Base-by-base conservation (phyloP, 2,113 vertebrate genomes). In the Engraulis encrasicolus region DNA sequence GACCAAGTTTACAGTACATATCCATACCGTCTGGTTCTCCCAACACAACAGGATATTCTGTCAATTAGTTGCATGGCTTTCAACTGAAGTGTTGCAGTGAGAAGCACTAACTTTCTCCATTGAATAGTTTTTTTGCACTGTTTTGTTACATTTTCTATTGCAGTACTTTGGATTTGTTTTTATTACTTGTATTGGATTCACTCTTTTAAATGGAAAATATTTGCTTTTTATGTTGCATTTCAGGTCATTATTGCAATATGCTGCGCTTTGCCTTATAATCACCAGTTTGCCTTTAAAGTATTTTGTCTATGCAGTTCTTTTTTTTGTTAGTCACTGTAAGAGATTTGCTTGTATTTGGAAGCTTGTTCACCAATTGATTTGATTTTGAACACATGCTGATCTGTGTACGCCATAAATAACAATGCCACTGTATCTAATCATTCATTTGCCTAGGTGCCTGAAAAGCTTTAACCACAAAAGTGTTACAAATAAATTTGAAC, bases 171-270 rank as follows among this genome's bases (percentile, higher is more conserved):
- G 19, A 71, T 74, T 83, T 7, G 18, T 40, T 45, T 81, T 48
- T 78, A 19, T 78, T 31, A 37, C 40, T 78, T 86, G 19, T 78
- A 54, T 77, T 79, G 23, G 74, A 71, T 80, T 79, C 36, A 80
- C 6, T n/a, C n/a, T 27, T 66, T 66, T 66, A 11, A 23, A 66
- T 23, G 23, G 58, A 66, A 66, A 66, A 66, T 6, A 9, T 11
- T 27, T 66, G 9, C 12, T 34, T 74, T 23, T 34, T 23, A 15
- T 74, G 66, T 31, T 74, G 66, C 66, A 15, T 74, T 74, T 17
- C 27, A 74, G 66, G 66, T 34, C 66, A 31, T 17, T 31, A n/a
- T 74, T 34, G 27, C 66, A 34, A 34, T 74, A 14, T 74, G 27
- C 27, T 15, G 2, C 17, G 12, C n/a, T 74, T 31, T 71, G 61